Base-by-base conservation (phyloP, 2,797 vertebrate species). In the Pyrocephalus nanus region DNA sequence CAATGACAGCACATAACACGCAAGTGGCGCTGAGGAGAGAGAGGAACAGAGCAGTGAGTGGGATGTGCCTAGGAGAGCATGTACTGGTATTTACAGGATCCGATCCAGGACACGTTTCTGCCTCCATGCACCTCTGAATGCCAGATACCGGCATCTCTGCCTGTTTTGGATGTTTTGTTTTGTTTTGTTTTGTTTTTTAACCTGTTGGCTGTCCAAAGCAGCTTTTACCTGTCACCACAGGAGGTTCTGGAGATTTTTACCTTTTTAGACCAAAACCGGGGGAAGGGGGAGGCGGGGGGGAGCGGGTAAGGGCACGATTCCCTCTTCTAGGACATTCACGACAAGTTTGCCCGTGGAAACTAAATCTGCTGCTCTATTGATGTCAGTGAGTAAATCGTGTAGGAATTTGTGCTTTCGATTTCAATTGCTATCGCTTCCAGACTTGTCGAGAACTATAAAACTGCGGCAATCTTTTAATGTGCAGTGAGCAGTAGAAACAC, bases 281-380 rank as follows among this genome's bases (percentile, higher is more conserved):
- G 6, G 8, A 15, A 73, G 11, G 0, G 1, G 6, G 3, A 1
- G 3, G 12, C 8, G 5, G 3, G 1, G 2, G 9, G 15, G 1
- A 2, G 3, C 2, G 4, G 32, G 17, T 19, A 17, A 16, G 21
- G 23, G 16, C 15, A 29, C 3, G 2, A 53, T 60, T 82, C 48
- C 23, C 2, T 0, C 16, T 70, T 32, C 29, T 42, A 26, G 25
- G 18, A 32, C 12, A 51, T 47, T 85, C 19, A 51, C 45, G 29
- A 32, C 32, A 67, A 47, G 25, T 88, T 77, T 50, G 15, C 18
- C 42, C 1, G 3, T 61, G 57, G 32, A 89, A 93, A 79, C 22
- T 15, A 30, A 40, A 80, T 72, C 54, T 64, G 25, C 19, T 38
- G 27, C 42, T 62, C 90, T 80, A 54, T 34, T 66, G 36, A n/a